Percentiles rank a stretch among this genome's conserved stretches.
phyloP scores from a whole-genome alignment of 2,888 invertebrate genomes.

The Plebejus anna region DNA sequence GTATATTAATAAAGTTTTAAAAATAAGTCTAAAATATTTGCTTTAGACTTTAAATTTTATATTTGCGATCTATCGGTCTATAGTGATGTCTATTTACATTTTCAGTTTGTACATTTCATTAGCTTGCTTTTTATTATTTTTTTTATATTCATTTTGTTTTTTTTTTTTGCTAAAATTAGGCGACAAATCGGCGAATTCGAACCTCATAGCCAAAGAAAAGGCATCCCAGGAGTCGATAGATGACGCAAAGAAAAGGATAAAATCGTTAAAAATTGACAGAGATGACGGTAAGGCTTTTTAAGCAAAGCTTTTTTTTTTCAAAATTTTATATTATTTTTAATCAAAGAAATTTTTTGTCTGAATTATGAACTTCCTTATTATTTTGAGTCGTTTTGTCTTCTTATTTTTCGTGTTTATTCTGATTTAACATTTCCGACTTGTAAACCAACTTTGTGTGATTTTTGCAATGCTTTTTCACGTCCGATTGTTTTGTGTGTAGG shows the following conservation, averaged over 20 bases:
- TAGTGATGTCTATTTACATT: constrained; percentile 29
- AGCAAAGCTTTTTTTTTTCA: constrained; percentile 8
- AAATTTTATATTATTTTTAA: constrained; percentile 4
- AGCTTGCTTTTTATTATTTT: constrained; percentile 42
- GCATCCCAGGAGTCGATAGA: constrained; percentile 66
- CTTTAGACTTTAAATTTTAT: not conserved
- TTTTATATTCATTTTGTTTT: constrained; percentile 36
- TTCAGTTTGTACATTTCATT: constrained; percentile 40
- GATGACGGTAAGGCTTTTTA: constrained; percentile 68
- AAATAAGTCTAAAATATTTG: too few relatives aligned
- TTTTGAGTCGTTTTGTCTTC: constrained; percentile 38
- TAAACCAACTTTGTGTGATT: constrained; percentile 71
- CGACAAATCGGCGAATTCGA: constrained; percentile 58
- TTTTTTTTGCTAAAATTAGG: constrained; percentile 43
- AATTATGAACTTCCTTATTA: not conserved
- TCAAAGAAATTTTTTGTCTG: constrained; percentile 4
- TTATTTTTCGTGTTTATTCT: constrained; percentile 30
- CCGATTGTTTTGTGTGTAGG: constrained; percentile 23
- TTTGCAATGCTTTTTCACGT: constrained; percentile 13
- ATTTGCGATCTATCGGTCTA: not conserved
- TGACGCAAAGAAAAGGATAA: constrained; percentile 69
- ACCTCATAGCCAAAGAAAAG: constrained; percentile 55
- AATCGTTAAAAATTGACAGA: constrained; percentile 71
- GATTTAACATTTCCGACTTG: constrained; percentile 7
- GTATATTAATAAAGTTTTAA: too few relatives aligned